A percentile compares a stretch with the other conserved stretches of the same genome.
Conservation (phyloP, 2,888 invertebrate species). For the Apamea epomidion region DNA sequence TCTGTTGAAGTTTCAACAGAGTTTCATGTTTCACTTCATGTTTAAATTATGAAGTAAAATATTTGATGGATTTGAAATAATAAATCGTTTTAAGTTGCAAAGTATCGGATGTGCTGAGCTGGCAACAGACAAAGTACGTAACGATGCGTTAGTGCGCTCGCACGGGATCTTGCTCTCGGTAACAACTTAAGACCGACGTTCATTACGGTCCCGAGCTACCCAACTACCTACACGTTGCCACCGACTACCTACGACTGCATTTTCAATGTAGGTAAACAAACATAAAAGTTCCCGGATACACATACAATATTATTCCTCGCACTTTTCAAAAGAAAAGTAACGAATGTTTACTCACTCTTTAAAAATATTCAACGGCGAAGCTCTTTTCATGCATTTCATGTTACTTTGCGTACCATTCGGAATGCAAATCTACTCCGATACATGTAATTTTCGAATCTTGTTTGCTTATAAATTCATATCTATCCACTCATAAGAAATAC, state of each 20-base stretch:
- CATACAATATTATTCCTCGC: slow-evolving; percentile 46
- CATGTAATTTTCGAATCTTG: slow-evolving; percentile 61
- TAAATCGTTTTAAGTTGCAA: slow-evolving; percentile 27
- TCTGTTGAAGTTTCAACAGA: slow-evolving; percentile 16
- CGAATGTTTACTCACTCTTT: slow-evolving; percentile 58
- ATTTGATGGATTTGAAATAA: slow-evolving; percentile 28
- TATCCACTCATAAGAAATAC: slow-evolving; percentile 42
- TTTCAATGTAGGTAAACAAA: slow-evolving; percentile 48
- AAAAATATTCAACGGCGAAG: slow-evolving; percentile 58
- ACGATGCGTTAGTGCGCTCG: slow-evolving; percentile 34
- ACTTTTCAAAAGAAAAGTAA: slow-evolving; percentile 58
- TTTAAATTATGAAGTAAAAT: slow-evolving; percentile 24
- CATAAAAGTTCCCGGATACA: slow-evolving; percentile 35
- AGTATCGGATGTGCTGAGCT: slow-evolving; percentile 33
- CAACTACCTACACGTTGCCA: slow-evolving; percentile 2
- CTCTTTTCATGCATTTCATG: slow-evolving; percentile 62
- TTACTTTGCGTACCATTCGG: slow-evolving; percentile 59
- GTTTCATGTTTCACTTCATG: slow-evolving; percentile 28
- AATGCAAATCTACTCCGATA: slow-evolving; percentile 66
- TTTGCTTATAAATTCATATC: slow-evolving; percentile 61
- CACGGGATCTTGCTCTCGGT: slow-evolving; percentile 34
- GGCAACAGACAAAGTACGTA: slow-evolving; percentile 33
- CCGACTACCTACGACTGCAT: slow-evolving; percentile 17
- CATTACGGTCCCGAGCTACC: slow-evolving; percentile 31
- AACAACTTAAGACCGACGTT: slow-evolving; percentile 46